Conservation (phyloP, 2,888 invertebrate genomes). For the Drosophila cracens region DNA sequence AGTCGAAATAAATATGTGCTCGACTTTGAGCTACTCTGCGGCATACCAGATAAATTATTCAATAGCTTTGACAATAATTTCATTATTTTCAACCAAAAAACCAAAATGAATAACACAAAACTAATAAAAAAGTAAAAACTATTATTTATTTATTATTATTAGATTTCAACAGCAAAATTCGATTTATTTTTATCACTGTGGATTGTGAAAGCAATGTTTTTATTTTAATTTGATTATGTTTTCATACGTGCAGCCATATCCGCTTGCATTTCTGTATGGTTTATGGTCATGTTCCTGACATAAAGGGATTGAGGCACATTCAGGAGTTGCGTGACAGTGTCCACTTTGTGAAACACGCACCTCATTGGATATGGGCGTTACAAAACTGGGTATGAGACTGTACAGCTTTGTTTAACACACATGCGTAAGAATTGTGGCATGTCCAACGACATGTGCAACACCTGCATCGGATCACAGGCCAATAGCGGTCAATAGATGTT, state of each 20-base stretch:
- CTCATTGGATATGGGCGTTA: neutral
- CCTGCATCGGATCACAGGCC: conserved; percentile 15
- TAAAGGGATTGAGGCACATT: neutral
- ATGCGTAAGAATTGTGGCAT: conserved; percentile 11
- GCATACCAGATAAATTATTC: neutral
- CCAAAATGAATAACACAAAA: neutral
- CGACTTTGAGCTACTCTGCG: neutral
- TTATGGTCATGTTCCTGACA: conserved; percentile 15
- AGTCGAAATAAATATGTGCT: neutral
- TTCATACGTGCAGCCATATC: conserved; percentile 31
- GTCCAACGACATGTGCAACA: conserved; percentile 13
- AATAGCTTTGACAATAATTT: neutral
- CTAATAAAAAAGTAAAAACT: neutral
- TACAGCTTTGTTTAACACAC: neutral
- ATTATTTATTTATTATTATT: neutral
- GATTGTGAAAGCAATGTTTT: conserved; percentile 4
- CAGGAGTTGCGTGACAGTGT: conserved; percentile 25
- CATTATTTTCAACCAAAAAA: neutral
- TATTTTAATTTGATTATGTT: conserved; percentile 25
- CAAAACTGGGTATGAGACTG: neutral
- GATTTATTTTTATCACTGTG: neutral
- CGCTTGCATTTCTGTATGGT: conserved; percentile 17
- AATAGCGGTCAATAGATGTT: conserved; percentile 22
- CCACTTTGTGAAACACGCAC: conserved; percentile 30
- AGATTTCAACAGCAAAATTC: neutral